phyloP scores from a whole-genome alignment of 2,113 vertebrate genomes.

The Puffinus mauretanicus region DNA sequence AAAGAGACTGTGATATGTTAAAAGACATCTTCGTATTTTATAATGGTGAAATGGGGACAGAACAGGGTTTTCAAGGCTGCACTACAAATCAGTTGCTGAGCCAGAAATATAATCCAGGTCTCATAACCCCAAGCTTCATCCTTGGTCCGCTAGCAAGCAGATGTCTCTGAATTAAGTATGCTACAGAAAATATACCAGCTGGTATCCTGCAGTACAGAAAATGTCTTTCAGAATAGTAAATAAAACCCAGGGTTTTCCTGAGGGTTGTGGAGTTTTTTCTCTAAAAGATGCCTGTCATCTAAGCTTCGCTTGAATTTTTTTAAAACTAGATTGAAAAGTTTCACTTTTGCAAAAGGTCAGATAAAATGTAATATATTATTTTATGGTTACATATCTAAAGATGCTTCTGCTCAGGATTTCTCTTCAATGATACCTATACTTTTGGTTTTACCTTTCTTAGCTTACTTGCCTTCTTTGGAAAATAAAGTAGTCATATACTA shows the following conservation, averaged over 20 bases:
- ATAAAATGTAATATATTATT: not conserved
- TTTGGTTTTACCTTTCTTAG: not conserved
- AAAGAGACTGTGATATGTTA: not conserved
- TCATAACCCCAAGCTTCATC: not conserved
- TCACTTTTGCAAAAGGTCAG: not conserved
- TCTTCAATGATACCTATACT: not conserved
- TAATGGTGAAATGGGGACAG: not conserved
- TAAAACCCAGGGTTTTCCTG: not conserved
- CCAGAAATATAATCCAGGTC: not conserved
- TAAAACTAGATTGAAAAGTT: not conserved
- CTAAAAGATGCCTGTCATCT: not conserved
- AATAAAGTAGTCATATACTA: not conserved
- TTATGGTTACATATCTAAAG: not conserved
- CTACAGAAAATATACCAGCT: not conserved
- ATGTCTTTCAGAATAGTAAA: not conserved
- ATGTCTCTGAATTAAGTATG: conserved; percentile 15
- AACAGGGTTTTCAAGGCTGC: not conserved
- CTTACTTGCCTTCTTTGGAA: not conserved
- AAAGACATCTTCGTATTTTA: not conserved
- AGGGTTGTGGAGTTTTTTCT: not conserved
- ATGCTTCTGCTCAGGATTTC: not conserved
- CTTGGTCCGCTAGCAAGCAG: not conserved
- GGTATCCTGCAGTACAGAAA: not conserved
- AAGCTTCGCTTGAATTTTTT: not conserved
- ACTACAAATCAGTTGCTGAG: not conserved